Conservation (phyloP, 2,113 vertebrate genomes). For the Gymnorhina tibicen region DNA sequence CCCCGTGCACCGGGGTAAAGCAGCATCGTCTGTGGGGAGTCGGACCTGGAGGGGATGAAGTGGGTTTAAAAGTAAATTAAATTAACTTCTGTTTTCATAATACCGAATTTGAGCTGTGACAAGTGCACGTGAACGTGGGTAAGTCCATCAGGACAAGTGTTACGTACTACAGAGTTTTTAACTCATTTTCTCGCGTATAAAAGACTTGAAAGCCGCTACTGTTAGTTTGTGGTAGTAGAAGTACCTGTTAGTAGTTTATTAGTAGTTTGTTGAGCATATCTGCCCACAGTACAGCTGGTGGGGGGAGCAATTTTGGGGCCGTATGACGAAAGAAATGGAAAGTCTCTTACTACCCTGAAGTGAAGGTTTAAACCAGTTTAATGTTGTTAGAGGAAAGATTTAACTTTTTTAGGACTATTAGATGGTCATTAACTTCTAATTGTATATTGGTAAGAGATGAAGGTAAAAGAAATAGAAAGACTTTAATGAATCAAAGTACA, state of each 20-base stretch:
- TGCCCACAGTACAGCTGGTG: background rate
- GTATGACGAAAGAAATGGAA: rapidly evolving
- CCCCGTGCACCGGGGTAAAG: too few relatives aligned
- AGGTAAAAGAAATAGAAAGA: background rate
- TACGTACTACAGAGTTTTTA: rapidly evolving
- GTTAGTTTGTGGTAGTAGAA: background rate
- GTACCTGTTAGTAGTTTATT: background rate
- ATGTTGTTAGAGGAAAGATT: background rate
- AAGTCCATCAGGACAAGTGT: rapidly evolving
- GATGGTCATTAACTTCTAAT: rapidly evolving
- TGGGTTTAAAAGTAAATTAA: background rate
- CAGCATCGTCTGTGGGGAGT: background rate
- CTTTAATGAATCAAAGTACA: background rate
- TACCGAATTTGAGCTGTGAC: background rate
- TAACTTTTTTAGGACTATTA: background rate
- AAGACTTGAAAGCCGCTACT: background rate
- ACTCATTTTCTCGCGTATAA: background rate
- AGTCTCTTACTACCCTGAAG: background rate
- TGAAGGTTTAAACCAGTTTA: background rate
- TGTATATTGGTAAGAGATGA: background rate
- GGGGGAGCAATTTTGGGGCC: background rate
- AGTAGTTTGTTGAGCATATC: background rate
- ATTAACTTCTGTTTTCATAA: background rate
- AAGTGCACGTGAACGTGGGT: background rate
- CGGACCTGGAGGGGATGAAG: background rate